A percentile compares a stretch with the other conserved stretches of the same genome.
phyloP scores from a whole-genome alignment of 2,797 vertebrate species.

The Pelobates cultripes region DNA sequence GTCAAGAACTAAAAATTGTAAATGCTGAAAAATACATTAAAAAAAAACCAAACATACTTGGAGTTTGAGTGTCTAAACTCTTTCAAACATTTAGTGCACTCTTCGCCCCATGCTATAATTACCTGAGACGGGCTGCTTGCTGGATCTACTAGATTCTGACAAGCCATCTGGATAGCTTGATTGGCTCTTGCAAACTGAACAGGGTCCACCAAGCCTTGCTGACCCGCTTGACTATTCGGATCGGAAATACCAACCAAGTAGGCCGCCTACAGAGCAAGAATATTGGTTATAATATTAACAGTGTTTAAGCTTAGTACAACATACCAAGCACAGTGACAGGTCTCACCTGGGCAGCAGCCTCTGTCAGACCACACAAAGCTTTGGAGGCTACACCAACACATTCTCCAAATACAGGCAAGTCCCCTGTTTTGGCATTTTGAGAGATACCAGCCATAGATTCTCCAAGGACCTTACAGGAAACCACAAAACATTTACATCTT shows the following conservation, averaged over 20 bases:
- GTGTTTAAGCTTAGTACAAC: too few species aligned
- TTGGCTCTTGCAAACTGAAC: conserved; percentile 96
- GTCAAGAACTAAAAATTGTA: too few species aligned
- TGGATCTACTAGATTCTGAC: conserved; percentile 95
- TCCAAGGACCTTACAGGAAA: conserved; percentile 83
- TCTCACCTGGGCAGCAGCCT: conserved; percentile 94
- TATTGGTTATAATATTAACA: too few species aligned
- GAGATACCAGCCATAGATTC: conserved; percentile 98
- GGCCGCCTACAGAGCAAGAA: conserved; percentile 77
- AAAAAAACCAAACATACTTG: too few species aligned
- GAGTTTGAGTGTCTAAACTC: too few species aligned
- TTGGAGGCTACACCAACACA: conserved; percentile 95
- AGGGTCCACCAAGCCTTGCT: conserved; percentile 96
- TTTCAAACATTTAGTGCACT: too few species aligned
- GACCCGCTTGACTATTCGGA: conserved; percentile 95
- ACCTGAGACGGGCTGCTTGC: conserved; percentile 97
- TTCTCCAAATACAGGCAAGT: conserved; percentile 91
- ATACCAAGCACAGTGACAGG: not conserved
- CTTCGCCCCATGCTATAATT: conserved; percentile 18
- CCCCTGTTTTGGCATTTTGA: conserved; percentile 94
- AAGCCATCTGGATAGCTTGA: conserved; percentile 98
- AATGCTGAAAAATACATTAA: too few species aligned
- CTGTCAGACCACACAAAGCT: conserved; percentile 94
- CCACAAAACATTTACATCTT: not conserved
- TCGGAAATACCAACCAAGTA: conserved; percentile 97